These are phyloP conservation scores for Epizoanthus stellaris DNA, from an alignment of 92 coral and sea anemone species.

Conservation along the genomic window DNA sequence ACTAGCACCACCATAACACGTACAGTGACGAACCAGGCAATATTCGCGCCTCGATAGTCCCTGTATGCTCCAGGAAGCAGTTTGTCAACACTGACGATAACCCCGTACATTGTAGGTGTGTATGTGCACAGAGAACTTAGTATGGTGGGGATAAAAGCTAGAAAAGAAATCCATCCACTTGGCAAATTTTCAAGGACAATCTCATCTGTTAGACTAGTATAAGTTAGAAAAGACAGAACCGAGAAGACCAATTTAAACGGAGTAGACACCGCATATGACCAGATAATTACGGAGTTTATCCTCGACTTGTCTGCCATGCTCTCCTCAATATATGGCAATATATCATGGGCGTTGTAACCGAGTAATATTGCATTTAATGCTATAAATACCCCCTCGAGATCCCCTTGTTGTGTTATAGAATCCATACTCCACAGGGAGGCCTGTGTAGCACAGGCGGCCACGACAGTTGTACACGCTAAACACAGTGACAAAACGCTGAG, in stretches of 20 bases:
- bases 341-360: slow-evolving; percentile 36
- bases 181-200: slow-evolving; percentile 24
- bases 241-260: slow-evolving; percentile 21
- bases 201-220: slow-evolving; percentile 11
- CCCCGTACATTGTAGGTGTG: slow-evolving; percentile 26
- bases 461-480: neutral
- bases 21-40: slow-evolving; percentile 6
- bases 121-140: neutral
- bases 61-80: neutral
- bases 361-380: slow-evolving; percentile 29
- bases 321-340: slow-evolving; percentile 28
- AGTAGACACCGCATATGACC: slow-evolving; percentile 15
- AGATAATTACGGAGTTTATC: slow-evolving; percentile 20
- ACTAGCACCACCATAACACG: slow-evolving; percentile 10
- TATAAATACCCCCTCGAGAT: slow-evolving; percentile 28
- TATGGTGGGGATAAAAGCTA: slow-evolving; percentile 16
- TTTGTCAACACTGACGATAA: slow-evolving; percentile 2
- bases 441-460: neutral
- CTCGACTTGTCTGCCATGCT: slow-evolving; percentile 35
- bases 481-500: slow-evolving; percentile 5
- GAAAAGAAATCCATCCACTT: slow-evolving; percentile 4
- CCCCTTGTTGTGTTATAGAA: neutral
- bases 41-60: neutral
- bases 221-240: slow-evolving; percentile 4
- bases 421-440: slow-evolving; percentile 1